These are phyloP conservation scores for Cebus imitator DNA, from an alignment of 2,113 vertebrate genomes.

Conservation along the genomic window DNA sequence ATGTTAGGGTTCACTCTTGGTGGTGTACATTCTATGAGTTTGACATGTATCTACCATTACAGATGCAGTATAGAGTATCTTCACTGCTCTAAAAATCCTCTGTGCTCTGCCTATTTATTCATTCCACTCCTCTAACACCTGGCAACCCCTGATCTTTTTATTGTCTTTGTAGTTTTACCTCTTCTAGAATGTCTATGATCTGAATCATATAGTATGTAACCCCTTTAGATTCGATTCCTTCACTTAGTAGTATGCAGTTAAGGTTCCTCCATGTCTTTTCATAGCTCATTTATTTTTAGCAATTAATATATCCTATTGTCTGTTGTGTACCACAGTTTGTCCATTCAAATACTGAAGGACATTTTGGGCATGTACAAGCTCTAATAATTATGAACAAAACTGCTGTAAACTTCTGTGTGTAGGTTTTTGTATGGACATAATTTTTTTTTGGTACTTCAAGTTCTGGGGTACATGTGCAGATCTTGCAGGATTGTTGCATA, in stretches of 20 bases:
- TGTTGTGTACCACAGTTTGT: background rate
- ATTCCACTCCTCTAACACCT: background rate
- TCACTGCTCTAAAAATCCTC: background rate
- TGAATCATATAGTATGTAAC: background rate
- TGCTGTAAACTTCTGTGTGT: background rate
- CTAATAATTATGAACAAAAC: background rate
- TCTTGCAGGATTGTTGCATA: no score
- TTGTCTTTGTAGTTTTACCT: background rate
- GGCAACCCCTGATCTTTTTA: background rate
- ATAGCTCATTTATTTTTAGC: background rate
- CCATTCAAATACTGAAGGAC: background rate
- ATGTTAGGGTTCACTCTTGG: background rate
- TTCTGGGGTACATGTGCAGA: no score
- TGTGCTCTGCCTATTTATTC: background rate
- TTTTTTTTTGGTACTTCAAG: background rate
- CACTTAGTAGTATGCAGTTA: background rate
- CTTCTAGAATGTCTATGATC: background rate
- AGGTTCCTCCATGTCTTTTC: background rate
- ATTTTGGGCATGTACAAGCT: background rate
- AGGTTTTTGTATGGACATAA: background rate
- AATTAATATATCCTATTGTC: background rate
- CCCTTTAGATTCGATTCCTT: background rate
- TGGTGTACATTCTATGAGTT: background rate
- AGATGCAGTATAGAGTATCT: background rate
- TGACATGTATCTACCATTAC: background rate